A percentile compares a stretch with the other conserved stretches of the same genome.
Evolutionary conservation across 2,113 vertebrate genomes (phyloP).

Genomic region (Urocitellus parryii): DNA sequence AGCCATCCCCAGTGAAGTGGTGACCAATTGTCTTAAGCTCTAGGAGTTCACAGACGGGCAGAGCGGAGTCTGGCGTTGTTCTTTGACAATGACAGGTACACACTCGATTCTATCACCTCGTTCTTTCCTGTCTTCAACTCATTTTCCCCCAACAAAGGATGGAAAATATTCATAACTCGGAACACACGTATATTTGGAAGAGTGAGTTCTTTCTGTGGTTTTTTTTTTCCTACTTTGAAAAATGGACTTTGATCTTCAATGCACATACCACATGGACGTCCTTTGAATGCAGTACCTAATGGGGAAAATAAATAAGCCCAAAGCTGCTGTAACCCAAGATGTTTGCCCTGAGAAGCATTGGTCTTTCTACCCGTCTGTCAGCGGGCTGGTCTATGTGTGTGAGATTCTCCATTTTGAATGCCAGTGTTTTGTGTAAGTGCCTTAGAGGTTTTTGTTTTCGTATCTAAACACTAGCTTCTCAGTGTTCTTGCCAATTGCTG

Average conservation of each 20-base stretch:
- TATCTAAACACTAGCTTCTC: constrained; percentile 58
- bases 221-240: constrained; percentile 51
- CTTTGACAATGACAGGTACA: constrained; percentile 52
- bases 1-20: not conserved
- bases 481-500: constrained; percentile 45
- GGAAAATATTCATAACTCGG: constrained; percentile 73
- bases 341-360: not conserved
- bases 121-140: constrained; percentile 68
- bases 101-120: constrained; percentile 60
- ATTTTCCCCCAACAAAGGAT: constrained; percentile 65
- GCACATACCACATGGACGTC: constrained; percentile 10
- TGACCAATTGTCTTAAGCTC: constrained; percentile 30
- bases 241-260: constrained; percentile 70
- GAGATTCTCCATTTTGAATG: constrained; percentile 53
- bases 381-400: not conserved
- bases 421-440: constrained; percentile 51
- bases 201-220: constrained; percentile 22
- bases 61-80: not conserved
- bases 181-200: constrained; percentile 74
- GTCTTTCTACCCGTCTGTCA: constrained; percentile 50
- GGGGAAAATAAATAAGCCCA: constrained; percentile 67
- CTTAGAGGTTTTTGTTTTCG: constrained; percentile 60
- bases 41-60: not conserved
- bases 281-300: constrained; percentile 66
- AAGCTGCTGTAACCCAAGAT: constrained; percentile 62